phyloP scores from a whole-genome alignment of 2,113 vertebrate genomes.

The Macroglossus sobrinus region DNA sequence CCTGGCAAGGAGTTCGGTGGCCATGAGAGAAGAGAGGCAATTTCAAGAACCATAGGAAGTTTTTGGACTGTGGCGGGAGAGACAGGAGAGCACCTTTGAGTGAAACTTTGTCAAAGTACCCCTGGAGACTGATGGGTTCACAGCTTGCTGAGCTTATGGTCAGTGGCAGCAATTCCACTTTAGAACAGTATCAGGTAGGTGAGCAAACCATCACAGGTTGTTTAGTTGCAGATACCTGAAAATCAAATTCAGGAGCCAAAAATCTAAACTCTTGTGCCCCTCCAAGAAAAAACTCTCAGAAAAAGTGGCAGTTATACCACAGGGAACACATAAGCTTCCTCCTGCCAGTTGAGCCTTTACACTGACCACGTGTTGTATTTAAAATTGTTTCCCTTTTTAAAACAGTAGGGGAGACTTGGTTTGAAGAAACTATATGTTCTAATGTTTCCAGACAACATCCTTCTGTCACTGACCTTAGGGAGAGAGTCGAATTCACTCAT shows the following conservation, averaged over 20 bases:
- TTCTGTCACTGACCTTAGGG: background rate
- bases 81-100: background rate
- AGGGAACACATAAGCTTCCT: background rate
- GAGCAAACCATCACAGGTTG: too few relatives aligned
- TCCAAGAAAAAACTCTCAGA: background rate
- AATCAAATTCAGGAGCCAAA: background rate
- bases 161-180: background rate
- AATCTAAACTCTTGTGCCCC: background rate
- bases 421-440: background rate
- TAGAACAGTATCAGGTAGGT: background rate
- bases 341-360: background rate
- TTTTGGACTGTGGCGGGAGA: too few relatives aligned
- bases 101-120: background rate
- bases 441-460: background rate
- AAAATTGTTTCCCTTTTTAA: background rate
- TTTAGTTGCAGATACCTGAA: background rate
- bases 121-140: background rate
- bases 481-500: background rate
- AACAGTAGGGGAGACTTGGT: background rate
- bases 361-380: background rate
- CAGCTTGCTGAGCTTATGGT: too few relatives aligned
- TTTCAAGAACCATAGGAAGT: background rate
- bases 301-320: background rate
- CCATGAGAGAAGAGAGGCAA: background rate
- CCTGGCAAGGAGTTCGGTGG: background rate